Base-by-base conservation (phyloP, 2,797 vertebrate species). In the Orientallactaga sibirica region DNA sequence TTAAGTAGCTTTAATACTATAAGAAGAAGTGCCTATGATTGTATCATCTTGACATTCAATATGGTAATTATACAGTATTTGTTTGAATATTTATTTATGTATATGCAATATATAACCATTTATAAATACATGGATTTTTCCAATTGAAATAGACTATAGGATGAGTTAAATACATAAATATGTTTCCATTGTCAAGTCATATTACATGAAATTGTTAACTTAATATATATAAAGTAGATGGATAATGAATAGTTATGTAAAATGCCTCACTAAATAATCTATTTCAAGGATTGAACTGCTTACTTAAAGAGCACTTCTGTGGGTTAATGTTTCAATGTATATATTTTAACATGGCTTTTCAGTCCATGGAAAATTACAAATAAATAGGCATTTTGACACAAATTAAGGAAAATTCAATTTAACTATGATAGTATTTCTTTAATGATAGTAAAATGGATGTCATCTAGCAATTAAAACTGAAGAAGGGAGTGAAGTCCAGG, bases 41-140 rank as follows among this genome's bases (percentile, higher is more conserved):
- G 24, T 74, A 12, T 75, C 43, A 81, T 62, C 24, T 75, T 90
- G 82, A 78, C 3, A 71, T 86, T 79, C 90, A 90, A 70, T 85
- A 83, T 71, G 84, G 20, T 86, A 88, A 89, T 93, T 92, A 82
- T 29, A 91, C 93, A 83, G 27, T 73, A 93, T n/a, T 74, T 73
- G 43, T 2, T 86, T 93, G 84, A 29, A 41, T 75, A 73, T 55
- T 18, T 11, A 8, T 78, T 20, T 88, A 78, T 73, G 4, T 41
- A 25, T 48, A 41, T 75, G 27, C 10, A 85, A 10, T 2, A 90
- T 76, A 52, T 58, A 88, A 73, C 68, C 11, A 81, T 12, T 22
- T 71, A 5, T 74, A 58, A 10, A 75, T 93, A 0, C 58, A 75
- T 24, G 66, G 27, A 70, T 5, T 85, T 90, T 67, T 11, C 20